These are phyloP conservation scores for Larimichthys crocea DNA, from an alignment of 2,113 vertebrate species.

Conservation along the genomic window DNA sequence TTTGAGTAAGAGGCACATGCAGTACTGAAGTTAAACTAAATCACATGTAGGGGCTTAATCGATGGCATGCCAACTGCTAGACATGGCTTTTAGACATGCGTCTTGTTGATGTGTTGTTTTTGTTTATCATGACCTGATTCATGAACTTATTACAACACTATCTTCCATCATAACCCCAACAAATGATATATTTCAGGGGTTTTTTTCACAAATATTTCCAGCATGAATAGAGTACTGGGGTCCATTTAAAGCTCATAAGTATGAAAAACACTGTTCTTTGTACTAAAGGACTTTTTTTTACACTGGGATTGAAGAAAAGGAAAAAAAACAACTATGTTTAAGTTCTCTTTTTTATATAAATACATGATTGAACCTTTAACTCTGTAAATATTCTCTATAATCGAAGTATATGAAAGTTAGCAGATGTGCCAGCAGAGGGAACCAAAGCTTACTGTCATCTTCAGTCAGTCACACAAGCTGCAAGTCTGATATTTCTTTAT, in stretches of 20 bases:
- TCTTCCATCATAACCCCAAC: neutral
- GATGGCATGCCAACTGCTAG: neutral
- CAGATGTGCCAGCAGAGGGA: conserved; percentile 73
- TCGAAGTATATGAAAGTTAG: neutral
- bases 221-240: neutral
- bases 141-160: neutral
- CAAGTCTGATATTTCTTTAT: neutral
- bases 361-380: neutral
- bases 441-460: conserved; percentile 27
- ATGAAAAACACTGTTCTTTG: no score
- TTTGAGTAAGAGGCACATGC: neutral
- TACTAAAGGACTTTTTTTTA: no score
- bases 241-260: neutral
- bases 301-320: no score
- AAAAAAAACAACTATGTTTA: no score
- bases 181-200: no score
- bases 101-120: neutral
- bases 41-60: neutral
- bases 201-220: no score
- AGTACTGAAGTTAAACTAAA: neutral
- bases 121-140: neutral
- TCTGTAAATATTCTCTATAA: neutral
- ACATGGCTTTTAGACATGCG: neutral
- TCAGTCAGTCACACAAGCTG: neutral
- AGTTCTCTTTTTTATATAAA: neutral